phyloP scores from a whole-genome alignment of 2,113 vertebrate species.

The Corydoras sp. region DNA sequence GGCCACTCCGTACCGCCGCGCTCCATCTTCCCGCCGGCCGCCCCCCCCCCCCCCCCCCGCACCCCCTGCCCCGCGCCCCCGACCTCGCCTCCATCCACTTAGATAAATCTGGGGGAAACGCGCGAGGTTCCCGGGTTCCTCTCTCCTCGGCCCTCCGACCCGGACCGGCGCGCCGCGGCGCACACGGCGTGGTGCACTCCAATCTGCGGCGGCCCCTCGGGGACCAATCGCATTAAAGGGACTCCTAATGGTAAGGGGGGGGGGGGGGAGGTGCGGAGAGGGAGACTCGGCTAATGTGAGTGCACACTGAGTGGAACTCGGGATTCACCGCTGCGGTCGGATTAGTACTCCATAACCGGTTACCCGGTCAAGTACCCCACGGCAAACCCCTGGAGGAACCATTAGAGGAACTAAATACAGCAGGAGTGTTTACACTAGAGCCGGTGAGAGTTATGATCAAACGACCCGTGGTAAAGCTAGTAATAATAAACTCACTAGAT shows the following conservation, averaged over 20 bases:
- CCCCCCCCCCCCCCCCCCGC: background rate
- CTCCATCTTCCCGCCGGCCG: slow-evolving; percentile 46
- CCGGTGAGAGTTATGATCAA: too few relatives aligned
- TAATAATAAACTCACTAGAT: too few relatives aligned
- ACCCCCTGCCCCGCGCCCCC: background rate
- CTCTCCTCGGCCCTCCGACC: slow-evolving; percentile 26
- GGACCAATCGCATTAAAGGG: slow-evolving; percentile 39
- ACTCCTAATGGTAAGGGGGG: slow-evolving; percentile 28
- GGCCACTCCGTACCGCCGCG: slow-evolving; percentile 52
- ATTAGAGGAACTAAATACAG: too few relatives aligned
- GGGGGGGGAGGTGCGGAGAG: slow-evolving; percentile 18
- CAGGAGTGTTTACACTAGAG: too few relatives aligned
- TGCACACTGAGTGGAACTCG: background rate
- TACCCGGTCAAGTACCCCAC: too few relatives aligned
- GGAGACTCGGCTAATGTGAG: slow-evolving; percentile 11
- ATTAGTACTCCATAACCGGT: too few relatives aligned
- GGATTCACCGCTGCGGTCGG: too few relatives aligned
- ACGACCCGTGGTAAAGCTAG: too few relatives aligned
- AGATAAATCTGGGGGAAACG: slow-evolving; percentile 24
- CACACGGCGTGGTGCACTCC: slow-evolving; percentile 28
- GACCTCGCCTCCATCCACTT: slow-evolving; percentile 34
- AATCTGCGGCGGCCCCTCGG: slow-evolving; percentile 24
- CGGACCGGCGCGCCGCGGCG: slow-evolving; percentile 16
- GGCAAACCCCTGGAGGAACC: too few relatives aligned
- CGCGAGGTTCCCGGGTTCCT: background rate